Evolutionary conservation across 2,113 vertebrate species (phyloP), one percentile per base, ranked within the genome.

Genomic region (Haplotaxodon microlepis): DNA sequence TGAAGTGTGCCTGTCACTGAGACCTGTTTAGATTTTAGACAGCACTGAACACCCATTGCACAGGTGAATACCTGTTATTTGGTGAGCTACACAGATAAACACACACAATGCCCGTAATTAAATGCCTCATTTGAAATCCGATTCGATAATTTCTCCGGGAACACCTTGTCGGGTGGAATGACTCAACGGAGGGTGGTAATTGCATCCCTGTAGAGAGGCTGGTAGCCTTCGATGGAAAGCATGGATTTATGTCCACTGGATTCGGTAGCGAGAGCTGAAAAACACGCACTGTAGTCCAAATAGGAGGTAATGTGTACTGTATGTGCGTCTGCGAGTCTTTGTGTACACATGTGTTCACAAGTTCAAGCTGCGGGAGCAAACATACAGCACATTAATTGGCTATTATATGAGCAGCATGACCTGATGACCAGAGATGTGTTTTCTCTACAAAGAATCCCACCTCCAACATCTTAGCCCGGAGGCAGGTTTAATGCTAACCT

Each of bases 41-140:
- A 50, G 40, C 54, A 2, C 61, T n/a, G 38, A 81, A 36, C 42
- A 21, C 85, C 47, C 2, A 5, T 51, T 11, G 24, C 27, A 69
- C 84, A 86, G 89, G 86, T 92, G 81, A 88, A 78, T 82, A 56
- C 8, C 9, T 59, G 88, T 54, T 86, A 89, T 92, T 90, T 86
- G 40, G 16, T 38, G 59, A 82, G 12, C 21, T 47, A 24, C 78
- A 31, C 29, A 81, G 79, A 84, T 24, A 61, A 81, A 73, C 73
- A 78, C 17, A 40, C 31, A 84, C 66, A 88, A 92, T 88, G 89
- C 73, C 88, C 78, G 87, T 92, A 92, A 96, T 96, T 92, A 96
- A 96, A 96, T 92, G 93, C 91, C 92, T 95, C 84, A 91, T 95
- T 95, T 95, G 89, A 95, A 96, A 96, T 93, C 94, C 94, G 86